These are phyloP conservation scores for Drosophila ogumai DNA, from an alignment of 1,140 invertebrate genomes.

Conservation along the genomic window DNA sequence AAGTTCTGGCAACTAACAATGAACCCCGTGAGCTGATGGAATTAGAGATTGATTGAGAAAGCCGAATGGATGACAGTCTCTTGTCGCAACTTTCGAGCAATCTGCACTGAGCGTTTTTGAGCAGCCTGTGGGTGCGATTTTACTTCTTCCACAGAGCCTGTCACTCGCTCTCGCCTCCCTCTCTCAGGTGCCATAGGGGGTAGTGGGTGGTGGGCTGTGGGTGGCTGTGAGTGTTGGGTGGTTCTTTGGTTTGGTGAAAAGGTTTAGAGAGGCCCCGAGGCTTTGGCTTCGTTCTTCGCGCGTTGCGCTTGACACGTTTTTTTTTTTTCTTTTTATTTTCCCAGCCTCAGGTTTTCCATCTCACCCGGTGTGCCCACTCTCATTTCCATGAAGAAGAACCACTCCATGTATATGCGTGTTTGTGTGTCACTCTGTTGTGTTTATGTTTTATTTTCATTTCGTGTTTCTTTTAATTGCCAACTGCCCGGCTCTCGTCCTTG, in stretches of 20 bases:
- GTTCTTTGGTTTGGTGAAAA: constrained; percentile 1
- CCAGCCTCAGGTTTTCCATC: constrained; percentile 35
- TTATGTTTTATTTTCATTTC: constrained; percentile 59
- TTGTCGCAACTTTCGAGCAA: constrained; percentile 35
- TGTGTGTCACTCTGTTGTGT: constrained; percentile 52
- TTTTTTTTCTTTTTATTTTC: constrained; percentile 17
- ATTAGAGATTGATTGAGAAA: constrained; percentile 39
- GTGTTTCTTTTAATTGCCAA: constrained; percentile 61
- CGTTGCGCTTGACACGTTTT: constrained; percentile 50
- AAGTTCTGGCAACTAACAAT: neutral
- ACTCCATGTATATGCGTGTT: constrained; percentile 31
- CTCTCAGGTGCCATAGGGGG: constrained; percentile 11
- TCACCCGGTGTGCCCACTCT: neutral
- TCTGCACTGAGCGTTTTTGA: constrained; percentile 9
- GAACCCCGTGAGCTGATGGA: neutral
- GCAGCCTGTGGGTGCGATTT: neutral
- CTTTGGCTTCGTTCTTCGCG: constrained; percentile 39
- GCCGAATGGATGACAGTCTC: constrained; percentile 20
- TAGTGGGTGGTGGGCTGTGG: neutral
- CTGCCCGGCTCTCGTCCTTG: constrained; percentile 49
- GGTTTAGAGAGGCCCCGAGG: constrained; percentile 35
- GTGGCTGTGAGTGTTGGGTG: constrained; percentile 12
- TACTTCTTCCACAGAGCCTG: neutral
- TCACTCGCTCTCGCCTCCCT: neutral
- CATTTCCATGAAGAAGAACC: constrained; percentile 12